Evolutionary conservation across 2,113 vertebrate species (phyloP).

Genomic region (Osmerus eperlanus): DNA sequence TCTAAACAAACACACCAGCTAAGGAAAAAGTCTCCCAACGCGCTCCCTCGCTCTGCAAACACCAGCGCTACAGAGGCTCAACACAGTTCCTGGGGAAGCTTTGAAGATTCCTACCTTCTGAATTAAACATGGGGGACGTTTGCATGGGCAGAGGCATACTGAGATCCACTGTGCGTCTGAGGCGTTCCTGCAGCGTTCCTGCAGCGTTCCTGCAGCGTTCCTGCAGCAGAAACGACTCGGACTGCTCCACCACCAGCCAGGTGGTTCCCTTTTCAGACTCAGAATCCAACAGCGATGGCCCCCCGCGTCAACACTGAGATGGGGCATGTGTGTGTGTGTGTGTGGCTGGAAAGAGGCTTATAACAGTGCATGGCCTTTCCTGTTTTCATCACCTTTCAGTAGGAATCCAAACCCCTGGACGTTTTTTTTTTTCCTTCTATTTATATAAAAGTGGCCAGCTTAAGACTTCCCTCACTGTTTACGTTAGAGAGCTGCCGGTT

Average conservation of each 20-base stretch:
- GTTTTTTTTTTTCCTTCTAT: too few relatives aligned
- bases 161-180: slow-evolving; percentile 36
- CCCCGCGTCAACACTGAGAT: slow-evolving; percentile 7
- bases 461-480: too few relatives aligned
- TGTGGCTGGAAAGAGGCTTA: slow-evolving; percentile 36
- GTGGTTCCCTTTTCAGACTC: too few relatives aligned
- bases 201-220: slow-evolving; percentile 1
- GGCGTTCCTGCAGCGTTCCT: slow-evolving; percentile 28
- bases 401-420: too few relatives aligned
- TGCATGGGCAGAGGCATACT: slow-evolving; percentile 15
- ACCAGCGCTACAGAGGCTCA: slow-evolving; percentile 29
- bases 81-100: slow-evolving; percentile 27
- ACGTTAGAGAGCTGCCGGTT: too few relatives aligned
- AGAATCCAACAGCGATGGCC: too few relatives aligned
- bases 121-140: slow-evolving; percentile 51
- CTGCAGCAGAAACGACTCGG: too few relatives aligned
- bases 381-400: too few relatives aligned
- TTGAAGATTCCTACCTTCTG: slow-evolving; percentile 55
- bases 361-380: not conserved
- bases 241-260: too few relatives aligned
- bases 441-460: too few relatives aligned
- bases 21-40: slow-evolving; percentile 26
- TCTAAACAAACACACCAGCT: slow-evolving; percentile 37
- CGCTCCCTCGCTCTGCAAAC: slow-evolving; percentile 12
- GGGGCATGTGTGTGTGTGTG: not conserved